Percentiles rank a stretch among this genome's conserved stretches.
Evolutionary conservation across 2,113 vertebrate genomes (phyloP).

Genomic region (Pelmatolapia mariae): DNA sequence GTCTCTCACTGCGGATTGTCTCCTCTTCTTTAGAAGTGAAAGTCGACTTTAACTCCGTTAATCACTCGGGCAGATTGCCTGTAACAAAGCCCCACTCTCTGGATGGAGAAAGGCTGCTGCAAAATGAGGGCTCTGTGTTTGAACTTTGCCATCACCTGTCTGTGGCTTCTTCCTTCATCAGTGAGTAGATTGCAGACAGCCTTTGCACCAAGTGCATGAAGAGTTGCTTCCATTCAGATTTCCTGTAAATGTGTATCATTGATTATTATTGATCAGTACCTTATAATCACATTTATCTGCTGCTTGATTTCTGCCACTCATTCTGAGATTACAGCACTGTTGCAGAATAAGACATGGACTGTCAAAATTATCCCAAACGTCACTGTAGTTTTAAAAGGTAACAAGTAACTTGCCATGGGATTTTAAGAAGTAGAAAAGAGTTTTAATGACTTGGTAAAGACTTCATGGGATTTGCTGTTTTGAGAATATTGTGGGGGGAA

Average conservation of each 20-base stretch:
- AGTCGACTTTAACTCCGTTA: constrained; percentile 3
- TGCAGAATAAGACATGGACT: neutral
- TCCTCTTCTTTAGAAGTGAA: constrained; percentile 15
- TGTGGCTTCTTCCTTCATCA: constrained; percentile 55
- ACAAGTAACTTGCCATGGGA: neutral
- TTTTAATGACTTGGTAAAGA: neutral
- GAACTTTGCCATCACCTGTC: constrained; percentile 62
- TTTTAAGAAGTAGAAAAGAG: neutral
- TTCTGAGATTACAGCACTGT: neutral
- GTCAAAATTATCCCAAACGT: neutral
- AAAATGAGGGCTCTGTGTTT: constrained; percentile 44
- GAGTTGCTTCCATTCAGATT: neutral
- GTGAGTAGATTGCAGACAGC: constrained; percentile 35
- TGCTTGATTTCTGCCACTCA: neutral
- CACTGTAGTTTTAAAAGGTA: neutral
- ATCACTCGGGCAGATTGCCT: neutral
- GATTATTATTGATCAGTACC: fast-evolving
- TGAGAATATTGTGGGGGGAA: fast-evolving
- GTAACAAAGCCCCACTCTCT: neutral
- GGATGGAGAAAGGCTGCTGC: constrained; percentile 13
- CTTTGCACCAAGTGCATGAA: neutral
- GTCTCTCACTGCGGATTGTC: constrained; percentile 18
- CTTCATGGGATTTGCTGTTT: neutral
- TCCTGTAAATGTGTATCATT: neutral
- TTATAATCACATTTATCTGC: neutral